Percentiles rank a stretch among this genome's conserved stretches.
These are phyloP conservation scores for Diadumene lineata DNA, from an alignment of 92 coral and sea anemone genomes.

Conservation along the genomic window DNA sequence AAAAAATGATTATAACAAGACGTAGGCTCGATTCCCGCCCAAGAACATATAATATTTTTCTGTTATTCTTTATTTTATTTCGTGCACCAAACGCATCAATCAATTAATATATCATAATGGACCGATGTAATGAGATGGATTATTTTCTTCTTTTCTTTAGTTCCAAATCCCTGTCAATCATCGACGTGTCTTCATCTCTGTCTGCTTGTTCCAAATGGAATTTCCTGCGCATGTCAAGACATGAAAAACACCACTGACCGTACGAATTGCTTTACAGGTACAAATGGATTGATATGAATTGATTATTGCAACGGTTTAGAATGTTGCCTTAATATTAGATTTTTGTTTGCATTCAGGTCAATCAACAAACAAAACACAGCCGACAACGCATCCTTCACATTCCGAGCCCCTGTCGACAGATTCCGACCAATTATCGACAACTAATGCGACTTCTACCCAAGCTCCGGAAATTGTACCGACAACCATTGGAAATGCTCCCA, in stretches of 20 bases:
- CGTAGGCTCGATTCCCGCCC: too few species aligned
- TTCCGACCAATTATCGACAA: not conserved
- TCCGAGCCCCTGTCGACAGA: not conserved
- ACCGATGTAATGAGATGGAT: not conserved
- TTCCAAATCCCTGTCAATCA: slow-evolving; percentile 13
- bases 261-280: slow-evolving; percentile 7
- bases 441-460: too few species aligned
- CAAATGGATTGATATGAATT: too few species aligned
- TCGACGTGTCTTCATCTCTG: slow-evolving; percentile 48
- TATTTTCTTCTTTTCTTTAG: not conserved
- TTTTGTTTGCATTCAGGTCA: too few species aligned
- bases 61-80: too few species aligned
- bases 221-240: slow-evolving; percentile 45
- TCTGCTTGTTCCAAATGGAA: slow-evolving; percentile 24
- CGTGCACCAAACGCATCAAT: too few species aligned
- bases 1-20: too few species aligned
- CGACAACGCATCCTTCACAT: not conserved
- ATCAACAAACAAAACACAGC: too few species aligned
- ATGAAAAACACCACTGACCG: slow-evolving; percentile 1
- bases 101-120: too few species aligned
- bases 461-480: not conserved
- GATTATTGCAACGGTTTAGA: too few species aligned
- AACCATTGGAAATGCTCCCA: not conserved
- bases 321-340: too few species aligned
- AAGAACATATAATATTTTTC: too few species aligned